Base-by-base conservation (phyloP, 2,888 invertebrate genomes). In the Scelioninae gen. 1 region DNA sequence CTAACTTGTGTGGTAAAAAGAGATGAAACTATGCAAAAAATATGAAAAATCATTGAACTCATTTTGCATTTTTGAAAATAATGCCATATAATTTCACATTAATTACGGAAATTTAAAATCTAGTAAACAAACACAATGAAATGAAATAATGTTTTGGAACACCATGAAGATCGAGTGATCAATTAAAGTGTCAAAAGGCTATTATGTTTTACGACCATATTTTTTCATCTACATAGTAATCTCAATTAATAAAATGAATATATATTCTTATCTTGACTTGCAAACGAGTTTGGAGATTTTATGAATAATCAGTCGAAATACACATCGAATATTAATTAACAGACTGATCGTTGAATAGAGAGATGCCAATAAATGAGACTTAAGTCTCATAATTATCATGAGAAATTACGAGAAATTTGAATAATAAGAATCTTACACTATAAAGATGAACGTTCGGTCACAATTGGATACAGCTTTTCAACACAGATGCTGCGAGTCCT, bases 311-410 rank as follows among this genome's bases (percentile, higher is more conserved):
- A 78, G 51, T 23, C 55, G 69, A 68, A 72, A 68, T 68, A 38
- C 51, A 78, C 69, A 51, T 23, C 38, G 78, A 74, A 82, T 82
- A 78, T 75, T 82, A 82, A 78, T 78, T 78, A 77, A 74, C 62
- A 5, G 38, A 2, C 49, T n/a, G 49, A 51, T 66, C 62, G 45
- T 49, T 56, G 77, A 63, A 58, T 56, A 49, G 58, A 77, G 66
- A 77, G 71, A 77, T 51, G 68, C 45, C 74, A 55, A 74, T 75
- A 69, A 69, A 40, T 16, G 32, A 45, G 53, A 55, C 62, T 71
- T 55, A n/a, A n/a, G n/a, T n/a, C n/a, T n/a, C n/a, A n/a, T n/a
- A n/a, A n/a, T n/a, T n/a, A 71, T 71, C 40, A 15, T 43, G 69
- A 43, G 55, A 53, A 72, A 74, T 66, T 53, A 56, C 55, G 23